Base-by-base conservation (phyloP, 37 sponge, comb jelly and placozoan genomes). In the Ephydatia muelleri region DNA sequence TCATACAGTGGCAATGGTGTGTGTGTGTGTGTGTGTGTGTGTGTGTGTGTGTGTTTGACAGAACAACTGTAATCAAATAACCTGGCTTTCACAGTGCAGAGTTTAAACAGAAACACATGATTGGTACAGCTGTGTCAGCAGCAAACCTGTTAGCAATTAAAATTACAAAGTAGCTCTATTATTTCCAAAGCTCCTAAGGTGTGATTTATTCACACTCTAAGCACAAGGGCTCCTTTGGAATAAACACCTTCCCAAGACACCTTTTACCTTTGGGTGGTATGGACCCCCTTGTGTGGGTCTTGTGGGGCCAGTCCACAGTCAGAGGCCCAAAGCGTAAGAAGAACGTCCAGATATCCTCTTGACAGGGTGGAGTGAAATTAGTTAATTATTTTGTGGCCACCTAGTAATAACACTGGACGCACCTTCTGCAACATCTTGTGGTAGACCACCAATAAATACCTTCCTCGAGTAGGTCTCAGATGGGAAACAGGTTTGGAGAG, bases 361-460 rank as follows among this genome's bases (percentile, higher is more conserved):
- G 34, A 75, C 37, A 35, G 11, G 75, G 67, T 16, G 28, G 28
- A 31, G 22, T 6, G 72, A 14, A 35, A 26, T 13, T 29, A 34
- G 31, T 70, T 16, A 70, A 70, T 6, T 9, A 70, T 9, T 32
- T 32, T 32, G 9, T 32, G 31, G 9, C 11, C 14, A 14, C 27
- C 5, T 37, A 73, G 2, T 28, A 73, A 73, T 23, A 73, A 9
- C 16, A 23, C 70, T 43, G 43, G 14, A 47, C 76, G 80, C 77
- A 88, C 95, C 88, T 85, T 96, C 96, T 35, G 96, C 99, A 47
- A 94, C 86, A 65, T 98, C 96, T 16, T 94, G 99, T 23, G 99
- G 99, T 25, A 98, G 91, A 34, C 99, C 99, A 37, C 99, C 99
- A 13, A 98, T 85, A 75, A 98, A 98, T 0, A 98, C 99, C 72